Percentiles rank a stretch among this genome's conserved stretches.
Evolutionary conservation across 2,797 vertebrate species (phyloP).

Genomic region (Pteropus rufus): DNA sequence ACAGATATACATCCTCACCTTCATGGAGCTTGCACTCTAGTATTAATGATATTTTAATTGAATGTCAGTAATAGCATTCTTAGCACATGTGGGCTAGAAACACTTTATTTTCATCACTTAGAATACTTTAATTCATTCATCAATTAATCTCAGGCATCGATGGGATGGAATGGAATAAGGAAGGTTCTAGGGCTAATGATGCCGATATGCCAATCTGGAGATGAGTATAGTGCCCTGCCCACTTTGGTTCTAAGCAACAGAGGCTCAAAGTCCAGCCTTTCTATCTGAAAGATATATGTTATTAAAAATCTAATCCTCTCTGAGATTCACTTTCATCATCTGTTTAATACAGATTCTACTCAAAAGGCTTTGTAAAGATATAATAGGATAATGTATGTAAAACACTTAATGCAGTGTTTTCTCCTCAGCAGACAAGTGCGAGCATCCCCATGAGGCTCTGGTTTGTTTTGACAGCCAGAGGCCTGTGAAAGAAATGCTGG

Average conservation of each 20-base stretch:
- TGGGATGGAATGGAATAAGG: not conserved
- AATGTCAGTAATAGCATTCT: not conserved
- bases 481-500: constrained; percentile 48
- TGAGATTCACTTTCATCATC: constrained; percentile 34
- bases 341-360: constrained; percentile 41
- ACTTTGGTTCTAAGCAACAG: not conserved
- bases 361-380: constrained; percentile 60
- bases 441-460: constrained; percentile 54
- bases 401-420: constrained; percentile 67
- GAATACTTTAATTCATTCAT: not conserved
- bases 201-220: not conserved
- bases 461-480: constrained; percentile 60
- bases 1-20: not conserved
- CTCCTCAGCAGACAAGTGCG: constrained; percentile 57
- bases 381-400: constrained; percentile 65
- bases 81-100: not conserved
- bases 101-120: not conserved
- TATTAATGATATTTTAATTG: not conserved
- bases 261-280: not conserved
- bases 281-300: not conserved
- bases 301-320: constrained; percentile 32
- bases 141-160: not conserved
- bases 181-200: not conserved
- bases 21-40: not conserved
- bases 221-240: not conserved